Evolutionary conservation across 2,797 vertebrate genomes (phyloP).

Genomic region (Pseudotriccus pelzelni): DNA sequence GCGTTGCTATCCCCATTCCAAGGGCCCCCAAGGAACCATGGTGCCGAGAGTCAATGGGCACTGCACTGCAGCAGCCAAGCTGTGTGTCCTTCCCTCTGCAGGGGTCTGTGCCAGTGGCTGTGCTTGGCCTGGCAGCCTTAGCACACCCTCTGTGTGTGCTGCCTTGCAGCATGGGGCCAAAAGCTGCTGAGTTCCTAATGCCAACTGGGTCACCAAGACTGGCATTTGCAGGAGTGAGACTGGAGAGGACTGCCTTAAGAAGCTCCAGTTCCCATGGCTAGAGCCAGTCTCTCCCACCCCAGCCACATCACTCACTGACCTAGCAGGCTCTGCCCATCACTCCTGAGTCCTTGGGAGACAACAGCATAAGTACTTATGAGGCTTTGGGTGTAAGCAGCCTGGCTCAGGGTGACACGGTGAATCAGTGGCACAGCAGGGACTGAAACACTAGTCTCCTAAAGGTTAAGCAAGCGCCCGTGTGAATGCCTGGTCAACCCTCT

Average conservation of each 20-base stretch:
- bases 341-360: background rate
- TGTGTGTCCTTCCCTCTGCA: background rate
- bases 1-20: background rate
- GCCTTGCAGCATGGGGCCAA: background rate
- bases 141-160: background rate
- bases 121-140: background rate
- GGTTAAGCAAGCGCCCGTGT: rapidly evolving
- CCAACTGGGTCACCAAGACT: rapidly evolving
- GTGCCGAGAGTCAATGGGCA: background rate
- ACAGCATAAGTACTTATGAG: background rate
- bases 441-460: background rate
- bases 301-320: background rate
- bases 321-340: background rate
- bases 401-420: background rate
- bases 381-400: background rate
- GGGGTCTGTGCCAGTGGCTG: background rate
- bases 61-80: background rate
- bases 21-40: background rate
- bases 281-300: background rate
- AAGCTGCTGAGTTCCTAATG: background rate
- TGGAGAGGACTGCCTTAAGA: background rate
- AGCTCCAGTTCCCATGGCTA: background rate
- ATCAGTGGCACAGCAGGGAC: background rate
- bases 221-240: background rate
- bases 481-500: background rate